Conservation (phyloP, 2,113 vertebrate species). For the Mesitornis unicolor region DNA sequence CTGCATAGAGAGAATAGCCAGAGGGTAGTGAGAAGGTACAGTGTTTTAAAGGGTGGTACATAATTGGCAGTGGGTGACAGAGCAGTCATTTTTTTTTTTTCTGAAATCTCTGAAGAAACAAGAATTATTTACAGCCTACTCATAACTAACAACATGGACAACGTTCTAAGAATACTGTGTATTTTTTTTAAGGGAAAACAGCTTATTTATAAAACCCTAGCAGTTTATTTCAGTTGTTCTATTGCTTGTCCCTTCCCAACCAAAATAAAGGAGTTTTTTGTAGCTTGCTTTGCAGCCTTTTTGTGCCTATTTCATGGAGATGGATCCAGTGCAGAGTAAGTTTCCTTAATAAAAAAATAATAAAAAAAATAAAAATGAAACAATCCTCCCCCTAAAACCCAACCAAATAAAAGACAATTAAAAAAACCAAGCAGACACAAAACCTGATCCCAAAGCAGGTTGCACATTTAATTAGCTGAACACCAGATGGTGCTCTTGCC, state of each 20-base stretch:
- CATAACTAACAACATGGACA: not conserved
- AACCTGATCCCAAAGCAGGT: not conserved
- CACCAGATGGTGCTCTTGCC: conserved; percentile 75
- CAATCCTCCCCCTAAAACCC: too few species aligned
- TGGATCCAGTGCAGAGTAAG: not conserved
- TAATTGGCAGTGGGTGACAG: not conserved
- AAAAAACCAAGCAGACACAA: not conserved
- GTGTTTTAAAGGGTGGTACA: accelerated
- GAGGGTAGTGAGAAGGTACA: accelerated
- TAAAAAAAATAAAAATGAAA: too few species aligned
- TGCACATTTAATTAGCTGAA: conserved; percentile 23
- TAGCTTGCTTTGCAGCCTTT: not conserved
- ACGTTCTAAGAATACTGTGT: not conserved
- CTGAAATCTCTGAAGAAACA: not conserved
- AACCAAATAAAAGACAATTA: not conserved
- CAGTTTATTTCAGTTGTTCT: not conserved
- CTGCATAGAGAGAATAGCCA: not conserved
- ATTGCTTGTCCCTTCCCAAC: accelerated
- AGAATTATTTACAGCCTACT: not conserved
- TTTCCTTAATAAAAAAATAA: not conserved
- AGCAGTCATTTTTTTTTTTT: not conserved
- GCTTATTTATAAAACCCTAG: not conserved
- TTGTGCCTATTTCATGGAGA: not conserved
- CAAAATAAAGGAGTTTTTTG: not conserved
- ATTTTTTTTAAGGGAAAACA: not conserved